These are phyloP conservation scores for Sinopyrophorus schimmeli DNA, from an alignment of 2,888 invertebrate genomes.

Conservation along the genomic window DNA sequence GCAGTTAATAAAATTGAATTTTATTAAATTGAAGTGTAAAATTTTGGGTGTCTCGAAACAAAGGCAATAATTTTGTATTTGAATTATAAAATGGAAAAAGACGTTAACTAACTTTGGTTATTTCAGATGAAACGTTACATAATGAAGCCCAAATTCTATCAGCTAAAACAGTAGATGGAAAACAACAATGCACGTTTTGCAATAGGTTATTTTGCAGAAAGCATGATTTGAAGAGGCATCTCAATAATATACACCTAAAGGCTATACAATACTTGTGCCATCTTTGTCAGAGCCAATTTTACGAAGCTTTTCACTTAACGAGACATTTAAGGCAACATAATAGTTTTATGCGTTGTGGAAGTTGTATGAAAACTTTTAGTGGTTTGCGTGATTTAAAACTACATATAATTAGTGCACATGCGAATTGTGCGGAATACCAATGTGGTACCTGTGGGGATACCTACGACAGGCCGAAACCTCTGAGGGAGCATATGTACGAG, in stretches of 20 bases:
- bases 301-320: conserved; percentile 33
- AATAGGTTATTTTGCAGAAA: conserved; percentile 29
- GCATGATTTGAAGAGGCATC: conserved; percentile 33
- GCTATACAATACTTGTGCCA: conserved; percentile 35
- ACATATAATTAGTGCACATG: conserved; percentile 29
- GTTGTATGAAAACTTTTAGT: conserved; percentile 32
- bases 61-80: too few species aligned
- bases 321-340: conserved; percentile 33
- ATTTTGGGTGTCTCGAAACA: too few species aligned
- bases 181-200: conserved; percentile 34
- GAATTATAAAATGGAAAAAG: too few species aligned
- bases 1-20: too few species aligned
- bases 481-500: conserved; percentile 31
- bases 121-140: conserved; percentile 20
- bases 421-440: conserved; percentile 19
- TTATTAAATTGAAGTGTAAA: too few species aligned
- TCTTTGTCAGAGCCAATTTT: conserved; percentile 33
- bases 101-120: neutral
- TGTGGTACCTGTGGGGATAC: conserved; percentile 33
- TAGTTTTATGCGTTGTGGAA: conserved; percentile 30
- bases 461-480: conserved; percentile 23
- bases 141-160: neutral
- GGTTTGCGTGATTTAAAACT: conserved; percentile 29
- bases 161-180: conserved; percentile 26
- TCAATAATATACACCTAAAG: conserved; percentile 35